phyloP scores from a whole-genome alignment of 2,113 vertebrate genomes.

The Hypanus sabinus region DNA sequence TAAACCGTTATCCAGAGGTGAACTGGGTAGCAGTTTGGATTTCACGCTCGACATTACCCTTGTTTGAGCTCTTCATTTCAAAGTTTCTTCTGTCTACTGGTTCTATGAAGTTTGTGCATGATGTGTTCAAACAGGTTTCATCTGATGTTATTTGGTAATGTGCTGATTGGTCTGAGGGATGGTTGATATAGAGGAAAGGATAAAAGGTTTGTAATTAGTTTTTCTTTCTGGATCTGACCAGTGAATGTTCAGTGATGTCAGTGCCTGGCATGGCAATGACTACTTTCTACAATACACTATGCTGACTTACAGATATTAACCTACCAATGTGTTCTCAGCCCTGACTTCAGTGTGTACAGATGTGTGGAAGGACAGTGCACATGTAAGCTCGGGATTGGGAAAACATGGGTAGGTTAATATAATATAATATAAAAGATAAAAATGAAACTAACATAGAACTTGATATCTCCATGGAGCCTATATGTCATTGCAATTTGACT shows the following conservation, averaged over 20 bases:
- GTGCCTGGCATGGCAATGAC: not conserved
- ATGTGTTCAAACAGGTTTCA: not conserved
- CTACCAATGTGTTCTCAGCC: no score
- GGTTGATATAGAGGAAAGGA: not conserved
- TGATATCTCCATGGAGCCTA: no score
- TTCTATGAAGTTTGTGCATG: not conserved
- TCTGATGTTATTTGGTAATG: not conserved
- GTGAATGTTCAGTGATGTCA: not conserved
- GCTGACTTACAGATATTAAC: no score
- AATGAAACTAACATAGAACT: no score
- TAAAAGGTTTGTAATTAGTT: not conserved
- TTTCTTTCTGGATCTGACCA: not conserved
- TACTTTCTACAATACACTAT: no score
- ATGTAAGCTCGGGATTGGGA: no score
- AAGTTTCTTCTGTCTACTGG: not conserved
- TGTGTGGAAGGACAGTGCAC: no score
- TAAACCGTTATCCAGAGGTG: not conserved
- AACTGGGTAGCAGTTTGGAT: not conserved
- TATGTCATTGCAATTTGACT: no score
- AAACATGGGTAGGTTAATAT: no score
- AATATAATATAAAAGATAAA: no score
- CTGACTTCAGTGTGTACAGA: no score
- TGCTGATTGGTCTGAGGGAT: not conserved
- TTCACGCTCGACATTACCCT: not conserved
- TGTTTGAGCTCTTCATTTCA: not conserved